Base-by-base conservation (phyloP, 1,140 invertebrate species). In the Magallana ariakensis region DNA sequence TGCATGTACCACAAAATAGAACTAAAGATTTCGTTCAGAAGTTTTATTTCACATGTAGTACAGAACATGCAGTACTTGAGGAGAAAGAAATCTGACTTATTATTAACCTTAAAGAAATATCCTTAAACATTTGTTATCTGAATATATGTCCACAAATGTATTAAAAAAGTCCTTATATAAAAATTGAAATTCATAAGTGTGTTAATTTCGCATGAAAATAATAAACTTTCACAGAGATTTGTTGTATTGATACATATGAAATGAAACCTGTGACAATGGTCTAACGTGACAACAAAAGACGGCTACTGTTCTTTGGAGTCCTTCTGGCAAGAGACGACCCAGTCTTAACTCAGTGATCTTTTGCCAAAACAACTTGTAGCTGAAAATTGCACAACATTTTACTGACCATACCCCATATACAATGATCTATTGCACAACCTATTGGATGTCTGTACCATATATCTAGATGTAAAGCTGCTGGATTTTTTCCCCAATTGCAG, bases 31-130 rank as follows among this genome's bases (percentile, higher is more conserved):
- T 75, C 11, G 26, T 33, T 75, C 66, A 75, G 22, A 75, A 75
- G 66, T 75, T 75, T 75, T 75, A 75, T 75, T 75, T 75, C 66
- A 75, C 33, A 75, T 75, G 66, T 75, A 26, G 66, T 26, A 75
- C 33, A 46, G 33, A 46, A 46, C 33, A 46, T 46, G 33, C 33
- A 46, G 33, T 46, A 46, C 33, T 46, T 46, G 33, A 4, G 5
- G 33, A 46, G 33, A 46, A 46, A 46, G 33, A 46, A 46, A 46
- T 46, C 33, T 46, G 33, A 46, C 33, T 46, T 46, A 46, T 46
- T 46, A 46, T 46, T 46, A 46, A 46, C 1, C 33, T 46, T 46
- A 46, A 46, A 46, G 33, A 46, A 46, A 46, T 46, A 46, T 46
- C 33, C 33, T 46, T 46, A 46, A 4, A 46, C 33, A 46, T 4